Percentiles rank a stretch among this genome's conserved stretches.
These are phyloP conservation scores for Marisa cornuarietis DNA, from an alignment of 1,140 invertebrate species.

Conservation along the genomic window DNA sequence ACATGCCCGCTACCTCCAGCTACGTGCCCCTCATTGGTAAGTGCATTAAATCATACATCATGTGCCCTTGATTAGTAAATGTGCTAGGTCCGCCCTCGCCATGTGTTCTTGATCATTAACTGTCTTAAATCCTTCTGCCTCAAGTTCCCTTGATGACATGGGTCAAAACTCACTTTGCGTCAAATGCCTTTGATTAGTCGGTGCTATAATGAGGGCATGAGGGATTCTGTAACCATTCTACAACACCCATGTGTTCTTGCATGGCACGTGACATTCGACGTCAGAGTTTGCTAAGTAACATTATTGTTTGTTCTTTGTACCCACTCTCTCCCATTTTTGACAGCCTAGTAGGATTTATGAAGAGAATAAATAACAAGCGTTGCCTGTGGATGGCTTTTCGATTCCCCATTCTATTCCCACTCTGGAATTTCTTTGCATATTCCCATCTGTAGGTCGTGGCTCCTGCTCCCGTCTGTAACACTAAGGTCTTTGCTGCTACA, in stretches of 20 bases:
- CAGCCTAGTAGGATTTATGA: background rate
- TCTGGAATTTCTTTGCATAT: background rate
- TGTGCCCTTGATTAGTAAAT: too few relatives aligned
- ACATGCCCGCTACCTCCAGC: conserved; percentile 62
- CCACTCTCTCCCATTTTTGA: background rate
- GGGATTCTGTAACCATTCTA: too few relatives aligned
- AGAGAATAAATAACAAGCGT: background rate
- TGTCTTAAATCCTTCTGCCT: background rate
- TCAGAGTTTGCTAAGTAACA: too few relatives aligned
- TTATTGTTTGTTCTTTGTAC: background rate
- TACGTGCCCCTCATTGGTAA: conserved; percentile 59
- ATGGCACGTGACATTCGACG: too few relatives aligned
- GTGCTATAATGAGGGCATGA: too few relatives aligned
- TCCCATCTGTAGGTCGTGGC: background rate
- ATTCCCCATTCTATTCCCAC: background rate
- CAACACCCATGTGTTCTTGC: too few relatives aligned
- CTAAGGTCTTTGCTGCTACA: too few relatives aligned
- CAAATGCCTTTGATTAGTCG: too few relatives aligned
- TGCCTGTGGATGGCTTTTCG: background rate
- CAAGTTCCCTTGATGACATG: background rate
- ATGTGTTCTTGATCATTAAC: background rate
- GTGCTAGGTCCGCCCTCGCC: too few relatives aligned
- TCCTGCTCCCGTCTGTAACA: too few relatives aligned
- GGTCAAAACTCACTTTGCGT: too few relatives aligned
- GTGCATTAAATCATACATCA: background rate